phyloP scores from a whole-genome alignment of 2,888 invertebrate genomes.

The Notodonta dromedarius region DNA sequence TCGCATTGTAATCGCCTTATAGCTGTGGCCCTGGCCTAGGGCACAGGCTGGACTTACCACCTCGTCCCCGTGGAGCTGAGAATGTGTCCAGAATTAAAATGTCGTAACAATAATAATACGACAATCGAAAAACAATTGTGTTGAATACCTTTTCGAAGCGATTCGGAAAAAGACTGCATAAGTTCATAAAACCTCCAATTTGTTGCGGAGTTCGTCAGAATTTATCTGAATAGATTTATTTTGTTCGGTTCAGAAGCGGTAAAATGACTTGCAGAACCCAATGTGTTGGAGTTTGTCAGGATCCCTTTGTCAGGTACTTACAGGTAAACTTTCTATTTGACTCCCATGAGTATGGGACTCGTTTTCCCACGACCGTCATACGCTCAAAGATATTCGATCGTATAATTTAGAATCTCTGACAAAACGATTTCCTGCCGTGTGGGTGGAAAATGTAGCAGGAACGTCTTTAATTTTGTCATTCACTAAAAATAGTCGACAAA shows the following conservation, averaged over 20 bases:
- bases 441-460: constrained; percentile 21
- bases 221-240: not conserved
- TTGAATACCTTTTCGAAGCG: too few relatives aligned
- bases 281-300: not conserved
- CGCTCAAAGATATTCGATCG: constrained; percentile 18
- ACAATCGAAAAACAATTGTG: too few relatives aligned
- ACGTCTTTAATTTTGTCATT: constrained; percentile 29
- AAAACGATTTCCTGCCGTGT: constrained; percentile 36
- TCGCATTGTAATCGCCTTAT: too few relatives aligned
- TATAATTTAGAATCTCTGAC: constrained; percentile 20
- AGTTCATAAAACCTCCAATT: too few relatives aligned
- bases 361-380: constrained; percentile 20
- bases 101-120: too few relatives aligned
- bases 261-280: constrained; percentile 15
- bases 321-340: constrained; percentile 12
- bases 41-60: too few relatives aligned
- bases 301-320: constrained; percentile 18
- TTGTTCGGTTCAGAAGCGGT: not conserved
- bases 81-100: too few relatives aligned
- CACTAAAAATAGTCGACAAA: constrained; percentile 23
- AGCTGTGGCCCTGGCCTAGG: too few relatives aligned
- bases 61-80: too few relatives aligned
- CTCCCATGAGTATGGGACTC: constrained; percentile 24
- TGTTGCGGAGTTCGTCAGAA: too few relatives aligned
- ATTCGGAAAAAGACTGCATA: too few relatives aligned